Evolutionary conservation across 2,113 vertebrate genomes (phyloP).

Genomic region (Etia nguti): DNA sequence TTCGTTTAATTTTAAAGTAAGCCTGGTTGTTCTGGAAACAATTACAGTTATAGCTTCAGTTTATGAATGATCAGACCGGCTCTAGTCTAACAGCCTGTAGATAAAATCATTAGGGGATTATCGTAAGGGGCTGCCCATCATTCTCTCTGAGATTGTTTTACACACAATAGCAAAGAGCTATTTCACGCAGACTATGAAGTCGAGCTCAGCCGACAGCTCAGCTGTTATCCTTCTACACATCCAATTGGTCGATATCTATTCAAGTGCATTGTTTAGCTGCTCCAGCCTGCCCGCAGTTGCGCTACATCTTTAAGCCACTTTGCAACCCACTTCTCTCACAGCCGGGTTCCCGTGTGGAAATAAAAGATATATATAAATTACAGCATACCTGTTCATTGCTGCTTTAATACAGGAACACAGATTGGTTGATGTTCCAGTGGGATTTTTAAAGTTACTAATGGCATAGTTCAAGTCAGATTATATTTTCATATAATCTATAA

Average conservation of each 20-base stretch:
- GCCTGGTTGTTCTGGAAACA: neutral
- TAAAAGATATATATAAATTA: neutral
- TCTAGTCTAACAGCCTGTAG: neutral
- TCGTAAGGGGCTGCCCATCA: neutral
- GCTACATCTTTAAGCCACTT: neutral
- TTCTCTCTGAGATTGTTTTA: neutral
- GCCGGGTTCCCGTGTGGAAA: neutral
- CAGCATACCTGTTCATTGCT: rapidly evolving
- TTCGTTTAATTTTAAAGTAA: neutral
- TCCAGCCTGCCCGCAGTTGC: neutral
- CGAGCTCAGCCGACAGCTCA: neutral
- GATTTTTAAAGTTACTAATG: neutral
- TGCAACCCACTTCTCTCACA: neutral
- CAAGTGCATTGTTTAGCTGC: neutral
- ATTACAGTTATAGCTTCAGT: neutral
- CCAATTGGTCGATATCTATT: neutral
- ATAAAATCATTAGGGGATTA: neutral
- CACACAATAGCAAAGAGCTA: neutral
- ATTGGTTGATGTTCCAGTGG: neutral
- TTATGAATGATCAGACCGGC: neutral
- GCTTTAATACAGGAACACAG: neutral
- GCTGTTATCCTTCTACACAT: neutral
- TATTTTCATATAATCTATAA: neutral
- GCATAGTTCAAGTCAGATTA: neutral
- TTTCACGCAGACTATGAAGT: neutral